Evolutionary conservation across 1,140 invertebrate species (phyloP).

Genomic region (Pentalonia nigronervosa): DNA sequence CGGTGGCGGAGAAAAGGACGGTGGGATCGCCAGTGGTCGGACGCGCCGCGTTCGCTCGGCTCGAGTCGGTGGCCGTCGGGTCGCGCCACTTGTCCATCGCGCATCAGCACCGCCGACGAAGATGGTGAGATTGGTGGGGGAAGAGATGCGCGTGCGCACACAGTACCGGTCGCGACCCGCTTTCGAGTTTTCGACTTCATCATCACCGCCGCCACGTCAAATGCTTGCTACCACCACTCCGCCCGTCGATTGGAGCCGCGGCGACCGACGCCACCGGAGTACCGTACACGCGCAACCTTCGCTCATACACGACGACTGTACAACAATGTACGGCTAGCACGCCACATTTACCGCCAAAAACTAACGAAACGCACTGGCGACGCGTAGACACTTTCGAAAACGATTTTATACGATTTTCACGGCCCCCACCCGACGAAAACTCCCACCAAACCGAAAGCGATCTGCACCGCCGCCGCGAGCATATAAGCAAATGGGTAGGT

Average conservation of each 20-base stretch:
- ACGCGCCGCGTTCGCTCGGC: constrained; percentile 37
- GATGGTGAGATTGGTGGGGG: neutral
- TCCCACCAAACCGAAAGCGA: neutral
- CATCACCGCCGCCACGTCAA: neutral
- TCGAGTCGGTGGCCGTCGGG: constrained; percentile 37
- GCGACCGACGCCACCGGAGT: neutral
- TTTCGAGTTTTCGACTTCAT: too few relatives aligned
- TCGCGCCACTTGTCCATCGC: constrained; percentile 47
- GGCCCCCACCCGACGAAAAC: neutral
- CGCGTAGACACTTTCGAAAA: neutral
- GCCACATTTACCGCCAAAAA: constrained; percentile 50
- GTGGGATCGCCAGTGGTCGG: constrained; percentile 5
- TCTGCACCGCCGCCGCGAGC: too few relatives aligned
- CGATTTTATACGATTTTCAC: neutral
- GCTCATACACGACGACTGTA: neutral
- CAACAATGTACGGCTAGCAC: neutral
- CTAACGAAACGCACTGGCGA: neutral
- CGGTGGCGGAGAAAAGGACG: constrained; percentile 51
- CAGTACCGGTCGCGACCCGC: neutral
- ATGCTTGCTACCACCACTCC: neutral
- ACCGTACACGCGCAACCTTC: neutral
- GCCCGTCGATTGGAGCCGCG: neutral
- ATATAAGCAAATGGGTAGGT: neutral
- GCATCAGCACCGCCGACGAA: neutral
- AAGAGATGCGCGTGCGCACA: neutral